A percentile compares a stretch with the other conserved stretches of the same genome.
Evolutionary conservation across 2,888 invertebrate species (phyloP).

Genomic region (Dascillus cervinus): DNA sequence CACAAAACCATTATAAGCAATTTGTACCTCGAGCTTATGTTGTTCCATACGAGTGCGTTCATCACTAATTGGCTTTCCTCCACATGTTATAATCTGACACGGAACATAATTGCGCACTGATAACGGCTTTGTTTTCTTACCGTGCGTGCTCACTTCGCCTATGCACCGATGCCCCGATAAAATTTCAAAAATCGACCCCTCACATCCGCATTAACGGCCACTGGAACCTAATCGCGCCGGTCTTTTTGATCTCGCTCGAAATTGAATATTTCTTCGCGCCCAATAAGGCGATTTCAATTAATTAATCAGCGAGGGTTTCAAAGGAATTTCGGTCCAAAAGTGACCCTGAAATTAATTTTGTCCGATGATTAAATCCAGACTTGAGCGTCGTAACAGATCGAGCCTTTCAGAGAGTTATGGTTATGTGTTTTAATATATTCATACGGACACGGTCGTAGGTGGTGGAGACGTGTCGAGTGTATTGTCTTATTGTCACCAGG

Average conservation of each 20-base stretch:
- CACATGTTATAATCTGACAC: slow-evolving; percentile 42
- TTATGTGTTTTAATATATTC: slow-evolving; percentile 39
- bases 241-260: too few relatives aligned
- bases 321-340: too few relatives aligned
- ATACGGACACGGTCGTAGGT: slow-evolving; percentile 33
- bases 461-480: slow-evolving; percentile 30
- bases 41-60: slow-evolving; percentile 37
- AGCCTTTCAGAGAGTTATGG: slow-evolving; percentile 36
- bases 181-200: too few relatives aligned
- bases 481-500: slow-evolving; percentile 24
- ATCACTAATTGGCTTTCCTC: slow-evolving; percentile 41
- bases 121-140: slow-evolving; percentile 36
- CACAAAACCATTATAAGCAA: slow-evolving; percentile 24
- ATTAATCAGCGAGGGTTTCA: too few relatives aligned
- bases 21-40: slow-evolving; percentile 28
- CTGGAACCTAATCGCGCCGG: too few relatives aligned
- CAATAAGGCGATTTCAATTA: too few relatives aligned
- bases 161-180: too few relatives aligned
- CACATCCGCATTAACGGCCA: too few relatives aligned
- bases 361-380: too few relatives aligned
- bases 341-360: too few relatives aligned
- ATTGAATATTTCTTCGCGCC: too few relatives aligned
- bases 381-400: too few relatives aligned
- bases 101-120: slow-evolving; percentile 41
- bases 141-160: slow-evolving; percentile 21